phyloP scores from a whole-genome alignment of 2,888 invertebrate genomes.

The Amiota minor region DNA sequence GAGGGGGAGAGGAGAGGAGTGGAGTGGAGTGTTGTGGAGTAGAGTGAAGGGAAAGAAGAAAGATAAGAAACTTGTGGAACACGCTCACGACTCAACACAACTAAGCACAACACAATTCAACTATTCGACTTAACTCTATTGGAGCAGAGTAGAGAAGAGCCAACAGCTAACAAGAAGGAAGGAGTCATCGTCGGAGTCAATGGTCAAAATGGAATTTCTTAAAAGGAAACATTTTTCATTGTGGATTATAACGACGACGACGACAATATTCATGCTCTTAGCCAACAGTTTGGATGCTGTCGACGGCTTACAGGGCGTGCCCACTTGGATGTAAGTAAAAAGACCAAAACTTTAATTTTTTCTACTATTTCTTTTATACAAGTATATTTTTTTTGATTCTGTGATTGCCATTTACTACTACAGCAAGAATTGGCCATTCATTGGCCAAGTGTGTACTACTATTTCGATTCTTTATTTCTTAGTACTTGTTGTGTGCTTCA shows the following conservation, averaged over 20 bases:
- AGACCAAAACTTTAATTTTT: conserved; percentile 14
- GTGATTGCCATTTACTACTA: background rate
- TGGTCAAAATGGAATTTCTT: conserved; percentile 68
- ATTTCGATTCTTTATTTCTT: background rate
- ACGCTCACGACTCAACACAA: background rate
- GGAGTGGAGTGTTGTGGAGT: too few relatives aligned
- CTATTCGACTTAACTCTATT: too few relatives aligned
- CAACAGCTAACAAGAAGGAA: too few relatives aligned
- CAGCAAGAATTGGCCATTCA: background rate
- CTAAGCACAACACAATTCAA: background rate
- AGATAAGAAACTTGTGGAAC: too few relatives aligned
- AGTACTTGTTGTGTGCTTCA: background rate
- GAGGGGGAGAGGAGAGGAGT: too few relatives aligned
- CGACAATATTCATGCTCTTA: conserved; percentile 60
- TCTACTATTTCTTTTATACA: conserved; percentile 8
- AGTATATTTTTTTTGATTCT: conserved; percentile 5
- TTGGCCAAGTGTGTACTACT: background rate
- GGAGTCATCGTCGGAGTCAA: conserved; percentile 9
- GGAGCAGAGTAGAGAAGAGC: too few relatives aligned
- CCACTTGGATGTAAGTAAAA: conserved; percentile 73
- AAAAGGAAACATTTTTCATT: conserved; percentile 70
- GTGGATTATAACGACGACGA: conserved; percentile 67
- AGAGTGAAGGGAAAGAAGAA: too few relatives aligned
- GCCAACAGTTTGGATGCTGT: conserved; percentile 60
- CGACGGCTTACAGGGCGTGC: conserved; percentile 71